These are phyloP conservation scores for Sebastes hubbsi DNA, from an alignment of 2,797 vertebrate genomes.

Conservation along the genomic window DNA sequence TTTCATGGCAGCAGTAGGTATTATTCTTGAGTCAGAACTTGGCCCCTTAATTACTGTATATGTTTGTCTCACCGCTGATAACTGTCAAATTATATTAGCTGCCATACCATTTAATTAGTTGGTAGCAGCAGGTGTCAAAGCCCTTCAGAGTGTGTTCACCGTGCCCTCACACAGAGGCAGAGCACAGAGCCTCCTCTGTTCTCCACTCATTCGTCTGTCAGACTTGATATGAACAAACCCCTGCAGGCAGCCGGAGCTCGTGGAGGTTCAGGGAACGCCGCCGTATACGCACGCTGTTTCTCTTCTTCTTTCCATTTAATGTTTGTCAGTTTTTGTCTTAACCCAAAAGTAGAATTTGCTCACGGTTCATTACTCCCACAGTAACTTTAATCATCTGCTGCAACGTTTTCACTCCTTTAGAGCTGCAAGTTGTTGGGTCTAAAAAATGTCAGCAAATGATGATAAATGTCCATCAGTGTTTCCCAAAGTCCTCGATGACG, in stretches of 20 bases:
- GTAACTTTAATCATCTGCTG: background rate
- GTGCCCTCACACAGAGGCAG: conserved; percentile 69
- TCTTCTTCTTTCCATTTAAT: background rate
- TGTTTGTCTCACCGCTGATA: conserved; percentile 81
- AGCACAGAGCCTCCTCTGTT: conserved; percentile 71
- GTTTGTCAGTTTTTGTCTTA: background rate
- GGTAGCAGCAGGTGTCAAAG: conserved; percentile 82
- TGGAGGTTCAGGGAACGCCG: background rate
- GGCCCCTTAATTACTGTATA: conserved; percentile 81
- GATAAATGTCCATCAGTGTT: no score
- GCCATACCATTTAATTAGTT: conserved; percentile 81
- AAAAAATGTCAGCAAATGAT: no score
- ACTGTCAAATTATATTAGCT: conserved; percentile 82
- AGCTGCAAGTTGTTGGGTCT: background rate
- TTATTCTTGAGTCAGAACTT: conserved; percentile 72
- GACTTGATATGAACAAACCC: conserved; percentile 68
- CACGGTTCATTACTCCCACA: background rate
- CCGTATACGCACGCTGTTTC: background rate
- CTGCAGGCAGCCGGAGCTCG: conserved; percentile 44
- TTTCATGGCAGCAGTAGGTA: conserved; percentile 71
- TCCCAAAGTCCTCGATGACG: no score
- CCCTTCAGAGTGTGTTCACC: conserved; percentile 63
- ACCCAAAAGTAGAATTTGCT: background rate
- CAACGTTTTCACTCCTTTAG: background rate
- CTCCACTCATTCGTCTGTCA: conserved; percentile 65